Base-by-base conservation (phyloP, 2,888 invertebrate genomes). In the Carcina quercana region DNA sequence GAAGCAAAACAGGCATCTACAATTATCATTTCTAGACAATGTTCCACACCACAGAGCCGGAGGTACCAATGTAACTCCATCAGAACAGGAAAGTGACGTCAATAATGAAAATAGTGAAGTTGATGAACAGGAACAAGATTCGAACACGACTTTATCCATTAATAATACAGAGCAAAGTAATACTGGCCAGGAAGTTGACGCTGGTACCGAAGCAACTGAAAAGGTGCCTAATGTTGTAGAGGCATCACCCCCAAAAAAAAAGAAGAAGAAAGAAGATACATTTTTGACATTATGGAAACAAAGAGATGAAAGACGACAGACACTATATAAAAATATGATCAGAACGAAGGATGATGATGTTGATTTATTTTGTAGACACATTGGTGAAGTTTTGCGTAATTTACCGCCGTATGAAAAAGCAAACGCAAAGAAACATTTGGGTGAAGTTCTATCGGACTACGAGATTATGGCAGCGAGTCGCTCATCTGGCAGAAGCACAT, bases 21-120 rank as follows among this genome's bases (percentile, higher is more conserved):
- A 33, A 28, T 30, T 37, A 24, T 29, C 30, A 22, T 37, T 37
- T 24, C 28, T 35, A 30, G 33, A 33, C 30, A 37, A 27, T 32
- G 29, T 32, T 30, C 29, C 32, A 20, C 32, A 36, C 17, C 36
- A 32, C 26, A 32, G 32, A 29, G 12, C 29, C 21, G 32, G 32
- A 28, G 29, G 36, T 29, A 25, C 36, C 13, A 36, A 29, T 36
- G 26, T 32, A 4, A 26, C 29, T 24, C 12, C 28, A 12, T 26
- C 30, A 26, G 21, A 25, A 25, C 30, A 25, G 26, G 24, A 35
- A 26, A 11, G 21, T 7, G 26, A 25, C 19, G 26, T 15, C 21
- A 30, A 30, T 35, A 28, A 31, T 27, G 35, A 35, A 28, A 30
- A 31, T 31, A 5, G 24, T 31, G 26, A 21, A 25, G 27, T 28